Percentiles rank a stretch among this genome's conserved stretches.
Conservation (phyloP, 2,113 vertebrate species). For the Mesoclemmys tuberculata region DNA sequence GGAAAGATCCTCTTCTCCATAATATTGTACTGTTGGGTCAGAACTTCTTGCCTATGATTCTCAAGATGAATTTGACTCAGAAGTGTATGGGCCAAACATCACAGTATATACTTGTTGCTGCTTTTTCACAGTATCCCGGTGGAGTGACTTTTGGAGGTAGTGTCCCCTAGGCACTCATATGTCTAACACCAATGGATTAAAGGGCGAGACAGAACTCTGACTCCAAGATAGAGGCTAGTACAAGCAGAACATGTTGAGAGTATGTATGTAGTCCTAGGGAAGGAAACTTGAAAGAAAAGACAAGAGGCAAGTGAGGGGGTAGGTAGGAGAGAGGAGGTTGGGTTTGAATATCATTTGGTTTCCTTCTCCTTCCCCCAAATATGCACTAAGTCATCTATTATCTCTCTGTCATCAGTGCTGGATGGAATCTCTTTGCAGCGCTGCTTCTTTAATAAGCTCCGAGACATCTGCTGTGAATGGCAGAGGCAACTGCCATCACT, state of each 20-base stretch:
- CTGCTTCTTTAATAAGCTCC: slow-evolving; percentile 85
- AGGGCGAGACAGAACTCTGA: background rate
- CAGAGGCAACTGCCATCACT: slow-evolving; percentile 58
- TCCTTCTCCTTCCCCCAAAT: background rate
- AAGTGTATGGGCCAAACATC: background rate
- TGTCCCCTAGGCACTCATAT: background rate
- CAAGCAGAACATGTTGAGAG: background rate
- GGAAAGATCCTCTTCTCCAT: background rate
- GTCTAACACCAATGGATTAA: background rate
- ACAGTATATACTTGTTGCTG: background rate
- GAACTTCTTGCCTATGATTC: background rate
- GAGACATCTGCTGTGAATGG: slow-evolving; percentile 81
- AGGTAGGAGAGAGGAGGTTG: background rate
- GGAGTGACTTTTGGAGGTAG: background rate
- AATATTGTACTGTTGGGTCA: background rate
- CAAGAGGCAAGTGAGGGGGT: background rate
- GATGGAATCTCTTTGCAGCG: slow-evolving; percentile 80
- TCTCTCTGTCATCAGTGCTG: slow-evolving; percentile 77
- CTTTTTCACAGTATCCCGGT: background rate
- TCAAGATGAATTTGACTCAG: background rate
- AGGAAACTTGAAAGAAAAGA: background rate
- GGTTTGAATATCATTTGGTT: background rate
- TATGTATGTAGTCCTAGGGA: background rate
- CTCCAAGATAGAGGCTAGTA: background rate
- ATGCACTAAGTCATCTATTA: background rate